Evolutionary conservation across 2,113 vertebrate genomes (phyloP), one percentile per base, ranked within the genome.

Genomic region (Clarias gariepinus): DNA sequence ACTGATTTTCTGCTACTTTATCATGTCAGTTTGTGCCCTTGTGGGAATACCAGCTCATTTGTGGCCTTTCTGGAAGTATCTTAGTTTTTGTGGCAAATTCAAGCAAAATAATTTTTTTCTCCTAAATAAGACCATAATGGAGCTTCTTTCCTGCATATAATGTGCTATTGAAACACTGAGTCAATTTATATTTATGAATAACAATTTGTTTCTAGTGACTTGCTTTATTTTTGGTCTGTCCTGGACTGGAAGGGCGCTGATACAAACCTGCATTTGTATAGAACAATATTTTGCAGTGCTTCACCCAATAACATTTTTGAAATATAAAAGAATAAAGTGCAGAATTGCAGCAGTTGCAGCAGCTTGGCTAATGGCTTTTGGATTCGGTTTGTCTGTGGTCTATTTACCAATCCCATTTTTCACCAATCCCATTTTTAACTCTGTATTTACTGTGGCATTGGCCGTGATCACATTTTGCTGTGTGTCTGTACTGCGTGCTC

Each of bases 251-350:
- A 64, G 81, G 53, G 66, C 73, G 3, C 41, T 88, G 7, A 71
- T 88, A 6, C 86, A 89, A 53, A 80, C 12, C 19, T 89, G 81
- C 10, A 76, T 88, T 68, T 86, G 84, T 57, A 4, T 83, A n/a
- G 86, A 89, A 77, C 86, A 81, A 16, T 86, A 88, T 23, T 25
- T 88, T 41, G 81, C 86, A 25, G 86, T 90, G n/a, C 15, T 81
- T 30, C 36, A 86, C 28, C 81, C 86, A 23, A 2, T 88, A 25
- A 61, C 0, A 12, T 90, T 90, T 16, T 21, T 86, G 9, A 88
- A 25, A 63, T 86, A 84, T 71, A 90, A 86, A 71, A 19, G 33
- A 19, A 52, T 88, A 3, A 69, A 83, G 25, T 81, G 66, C 25
- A 90, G 84, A 71, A 81, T 73, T 76, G 60, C 53, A 47, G 8